Conservation (phyloP, 2,113 vertebrate genomes). For the Antigone vipio region DNA sequence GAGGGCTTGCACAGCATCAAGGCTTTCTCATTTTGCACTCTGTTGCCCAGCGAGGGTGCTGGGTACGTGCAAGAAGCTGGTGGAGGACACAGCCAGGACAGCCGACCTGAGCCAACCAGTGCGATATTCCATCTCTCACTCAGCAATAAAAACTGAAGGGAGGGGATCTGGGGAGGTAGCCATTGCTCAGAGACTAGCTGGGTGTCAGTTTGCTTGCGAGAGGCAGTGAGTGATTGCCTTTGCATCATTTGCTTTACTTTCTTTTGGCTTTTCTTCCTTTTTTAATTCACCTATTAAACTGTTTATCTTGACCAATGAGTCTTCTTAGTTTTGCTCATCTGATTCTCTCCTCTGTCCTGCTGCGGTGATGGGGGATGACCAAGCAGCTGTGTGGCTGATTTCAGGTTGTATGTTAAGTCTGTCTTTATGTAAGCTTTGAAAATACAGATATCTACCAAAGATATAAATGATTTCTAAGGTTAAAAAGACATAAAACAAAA, state of each 20-base stretch:
- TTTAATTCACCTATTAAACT: not conserved
- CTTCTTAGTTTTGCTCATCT: not conserved
- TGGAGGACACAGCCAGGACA: not conserved
- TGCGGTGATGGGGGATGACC: not conserved
- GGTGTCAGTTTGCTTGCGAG: not conserved
- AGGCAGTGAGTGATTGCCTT: not conserved
- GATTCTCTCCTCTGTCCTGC: not conserved
- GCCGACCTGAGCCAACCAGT: not conserved
- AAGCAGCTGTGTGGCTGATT: not conserved
- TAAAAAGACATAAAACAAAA: not conserved
- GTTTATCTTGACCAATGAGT: not conserved
- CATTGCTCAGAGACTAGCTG: not conserved
- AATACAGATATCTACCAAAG: not conserved
- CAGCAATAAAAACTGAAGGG: not conserved
- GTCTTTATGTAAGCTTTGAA: not conserved
- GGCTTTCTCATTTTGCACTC: not conserved
- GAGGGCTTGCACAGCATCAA: not conserved
- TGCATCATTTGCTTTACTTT: not conserved
- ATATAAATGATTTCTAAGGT: not conserved
- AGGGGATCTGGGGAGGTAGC: not conserved
- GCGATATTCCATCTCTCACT: not conserved
- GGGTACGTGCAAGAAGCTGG: not conserved
- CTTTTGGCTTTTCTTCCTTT: not conserved
- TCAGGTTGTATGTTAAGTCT: not conserved
- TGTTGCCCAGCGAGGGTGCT: not conserved